These are phyloP conservation scores for Struthidea cinerea DNA, from an alignment of 2,113 vertebrate species.

Conservation along the genomic window DNA sequence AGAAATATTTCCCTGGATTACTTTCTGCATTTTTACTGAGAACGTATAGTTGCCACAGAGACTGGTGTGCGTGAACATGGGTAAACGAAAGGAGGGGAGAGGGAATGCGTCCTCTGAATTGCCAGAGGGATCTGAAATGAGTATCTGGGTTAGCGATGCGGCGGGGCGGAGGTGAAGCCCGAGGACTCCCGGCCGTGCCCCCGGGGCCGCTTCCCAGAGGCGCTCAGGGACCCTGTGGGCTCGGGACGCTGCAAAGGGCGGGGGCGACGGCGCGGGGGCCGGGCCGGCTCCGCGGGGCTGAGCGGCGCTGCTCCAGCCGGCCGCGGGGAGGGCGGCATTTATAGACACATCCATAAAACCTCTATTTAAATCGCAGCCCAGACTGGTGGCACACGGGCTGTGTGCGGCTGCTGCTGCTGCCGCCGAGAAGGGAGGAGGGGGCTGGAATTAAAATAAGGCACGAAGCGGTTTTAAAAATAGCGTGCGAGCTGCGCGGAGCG, in stretches of 20 bases:
- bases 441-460: neutral
- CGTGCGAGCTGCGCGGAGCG: neutral
- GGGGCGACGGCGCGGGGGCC: neutral
- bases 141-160: fast-evolving
- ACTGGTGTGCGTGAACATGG: fast-evolving
- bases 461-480: neutral
- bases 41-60: neutral
- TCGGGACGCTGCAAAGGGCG: neutral
- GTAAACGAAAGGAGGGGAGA: neutral
- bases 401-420: neutral
- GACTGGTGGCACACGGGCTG: neutral
- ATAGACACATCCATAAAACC: no score
- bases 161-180: neutral
- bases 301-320: neutral
- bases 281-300: neutral
- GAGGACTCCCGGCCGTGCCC: neutral
- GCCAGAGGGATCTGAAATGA: neutral
- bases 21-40: neutral
- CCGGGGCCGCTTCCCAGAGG: neutral
- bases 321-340: neutral
- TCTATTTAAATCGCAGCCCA: neutral
- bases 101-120: neutral
- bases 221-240: neutral
- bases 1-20: neutral
- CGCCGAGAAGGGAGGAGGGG: neutral